Evolutionary conservation across 2,113 vertebrate species (phyloP), one percentile per base, ranked within the genome.

Genomic region (Oryzias celebensis): DNA sequence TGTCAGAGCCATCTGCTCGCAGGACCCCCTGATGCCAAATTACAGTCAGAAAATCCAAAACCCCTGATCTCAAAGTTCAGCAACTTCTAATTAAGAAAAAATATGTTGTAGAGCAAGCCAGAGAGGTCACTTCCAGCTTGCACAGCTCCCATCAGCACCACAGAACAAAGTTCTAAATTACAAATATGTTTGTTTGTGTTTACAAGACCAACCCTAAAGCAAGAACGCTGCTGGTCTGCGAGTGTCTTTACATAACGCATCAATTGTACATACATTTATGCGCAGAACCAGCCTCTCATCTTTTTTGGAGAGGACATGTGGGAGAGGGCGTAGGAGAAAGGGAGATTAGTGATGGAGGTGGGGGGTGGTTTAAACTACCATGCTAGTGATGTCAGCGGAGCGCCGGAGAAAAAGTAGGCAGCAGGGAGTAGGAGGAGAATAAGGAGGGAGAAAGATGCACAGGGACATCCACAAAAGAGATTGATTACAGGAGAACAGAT

Each of bases 1-100:
- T 89, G 91, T 89, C 91, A 87, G 76, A 75, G 77, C 89, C 91
- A 93, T 92, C 92, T 92, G 92, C 87, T 91, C 68, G 71, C 52
- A 51, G 54, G 68, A 80, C 85, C 89, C 85, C 89, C 87, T 31
- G 73, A 78, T 44, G 73, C 65, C 85, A 85, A 80, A 81, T 88
- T 82, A 82, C 52, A 81, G 46, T 50, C 43, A 58, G n/a, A 13
- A 16, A 1, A 73, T 86, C 70, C 76, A 82, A 76, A 62, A 68
- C 75, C 7, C 61, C 44, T 41, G 52, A 65, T 65, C 77, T 75
- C 71, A 71, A 81, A 85, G 80, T 83, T 83, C 78, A 85, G 41
- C 72, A 77, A 65, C 60, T 58, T 60, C 18, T 71, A 61, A 85
- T 84, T 79, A 68, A 57, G 75, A 76, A 83, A 71, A 70, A 78